These are phyloP conservation scores for Ceuthmochares aereus DNA, from an alignment of 2,113 vertebrate species.

Conservation along the genomic window DNA sequence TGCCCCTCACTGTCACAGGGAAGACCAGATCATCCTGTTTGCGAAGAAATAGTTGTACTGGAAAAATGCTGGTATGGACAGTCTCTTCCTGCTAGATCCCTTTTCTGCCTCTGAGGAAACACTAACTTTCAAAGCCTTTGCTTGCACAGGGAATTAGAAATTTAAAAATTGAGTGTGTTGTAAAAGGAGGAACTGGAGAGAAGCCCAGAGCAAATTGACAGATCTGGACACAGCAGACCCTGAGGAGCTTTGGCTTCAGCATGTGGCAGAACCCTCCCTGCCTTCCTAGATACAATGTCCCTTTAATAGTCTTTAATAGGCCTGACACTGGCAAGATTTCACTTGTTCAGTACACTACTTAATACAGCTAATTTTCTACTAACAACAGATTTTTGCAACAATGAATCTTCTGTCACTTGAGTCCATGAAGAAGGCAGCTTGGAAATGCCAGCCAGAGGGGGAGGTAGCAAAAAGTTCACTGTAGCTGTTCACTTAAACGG, in stretches of 20 bases:
- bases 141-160: neutral
- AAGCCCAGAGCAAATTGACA: conserved; percentile 57
- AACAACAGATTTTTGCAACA: conserved; percentile 68
- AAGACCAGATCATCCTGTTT: neutral
- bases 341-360: conserved; percentile 44
- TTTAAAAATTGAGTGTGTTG: neutral
- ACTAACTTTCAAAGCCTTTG: neutral
- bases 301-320: conserved; percentile 58
- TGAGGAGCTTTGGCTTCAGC: neutral
- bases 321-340: conserved; percentile 55
- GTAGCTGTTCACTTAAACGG: neutral
- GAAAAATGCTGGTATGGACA: neutral
- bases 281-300: conserved; percentile 44
- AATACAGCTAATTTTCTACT: conserved; percentile 69
- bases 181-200: conserved; percentile 33
- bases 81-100: neutral
- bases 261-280: conserved; percentile 32
- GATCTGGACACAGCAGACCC: conserved; percentile 19
- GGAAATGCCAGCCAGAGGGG: conserved; percentile 47
- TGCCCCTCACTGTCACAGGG: neutral
- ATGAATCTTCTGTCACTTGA: conserved; percentile 62
- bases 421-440: conserved; percentile 18
- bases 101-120: neutral
- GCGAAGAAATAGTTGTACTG: neutral
- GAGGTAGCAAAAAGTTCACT: neutral